Base-by-base conservation (phyloP, 64 coral and sea anemone genomes). In the Astreopora myriophthalma region DNA sequence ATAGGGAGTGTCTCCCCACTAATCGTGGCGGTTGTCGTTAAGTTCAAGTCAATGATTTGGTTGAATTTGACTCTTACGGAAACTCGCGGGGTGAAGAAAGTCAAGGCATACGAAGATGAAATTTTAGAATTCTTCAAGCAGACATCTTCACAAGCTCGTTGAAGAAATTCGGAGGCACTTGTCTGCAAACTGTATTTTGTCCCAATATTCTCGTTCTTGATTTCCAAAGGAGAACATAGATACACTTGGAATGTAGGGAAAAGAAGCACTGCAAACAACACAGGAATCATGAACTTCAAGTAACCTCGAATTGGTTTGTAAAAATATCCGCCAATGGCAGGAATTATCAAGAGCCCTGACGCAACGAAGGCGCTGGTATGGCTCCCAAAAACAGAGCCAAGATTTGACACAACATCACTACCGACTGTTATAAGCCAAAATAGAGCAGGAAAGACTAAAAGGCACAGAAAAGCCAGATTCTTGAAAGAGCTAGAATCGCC, bases 131-230 rank as follows among this genome's bases (percentile, higher is more conserved):
- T 88, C 22, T 93, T 96, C 61, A 99, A 69, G 58, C 97, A 99
- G 0, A 89, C 34, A 34, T 96, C 91, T 16, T 89, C 90, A 70
- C 94, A 99, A 84, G 81, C 84, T 84, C 91, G 87, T 66, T 94
- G 94, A 31, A 95, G 70, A 74, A 99, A 96, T 75, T 91, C 93
- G 0, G 92, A 82, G 22, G 97, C 90, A 35, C 51, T 96, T 32
- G 87, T 88, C 86, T 90, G 88, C 17, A 99, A 73, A 26, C 94
- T 91, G 40, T 87, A 95, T 44, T 90, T 86, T 2, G 97, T 99
- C 23, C 97, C 97, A 81, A 99, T 95, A 46, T 99, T 94, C 90
- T 99, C 93, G 60, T 99, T 99, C 28, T 88, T 92, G 36, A 99
- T 68, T 36, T 80, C 81, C 22, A 99, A 76, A 19, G 97, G 97